A percentile compares a stretch with the other conserved stretches of the same genome.
phyloP scores from a whole-genome alignment of 2,113 vertebrate species.

The Oncorhynchus kisutch region DNA sequence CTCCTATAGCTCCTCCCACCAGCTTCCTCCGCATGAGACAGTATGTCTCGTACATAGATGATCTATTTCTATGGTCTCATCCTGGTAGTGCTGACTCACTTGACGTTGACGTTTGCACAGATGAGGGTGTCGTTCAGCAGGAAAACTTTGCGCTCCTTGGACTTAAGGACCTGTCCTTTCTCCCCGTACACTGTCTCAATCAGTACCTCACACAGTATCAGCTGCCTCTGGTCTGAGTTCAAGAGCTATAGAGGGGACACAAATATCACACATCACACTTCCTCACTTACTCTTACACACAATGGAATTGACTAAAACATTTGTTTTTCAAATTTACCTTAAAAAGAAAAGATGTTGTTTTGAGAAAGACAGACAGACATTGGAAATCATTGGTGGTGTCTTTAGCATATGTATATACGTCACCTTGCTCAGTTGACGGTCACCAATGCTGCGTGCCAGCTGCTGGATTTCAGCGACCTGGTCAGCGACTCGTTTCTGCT shows the following conservation, averaged over 20 bases:
- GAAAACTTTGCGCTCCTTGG: constrained; percentile 87
- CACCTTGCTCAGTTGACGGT: constrained; percentile 84
- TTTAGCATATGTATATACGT: background rate
- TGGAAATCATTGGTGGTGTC: background rate
- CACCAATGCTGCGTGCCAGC: constrained; percentile 79
- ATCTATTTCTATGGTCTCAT: too few relatives aligned
- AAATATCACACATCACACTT: background rate
- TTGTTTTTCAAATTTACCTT: background rate
- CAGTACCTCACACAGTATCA: constrained; percentile 86
- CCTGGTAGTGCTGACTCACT: constrained; percentile 66
- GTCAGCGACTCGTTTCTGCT: constrained; percentile 85
- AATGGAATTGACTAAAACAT: background rate
- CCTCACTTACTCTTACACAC: background rate
- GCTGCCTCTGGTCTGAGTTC: constrained; percentile 80
- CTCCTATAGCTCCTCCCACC: too few relatives aligned
- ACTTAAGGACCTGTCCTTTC: constrained; percentile 88
- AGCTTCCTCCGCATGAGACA: too few relatives aligned
- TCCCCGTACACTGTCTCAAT: constrained; percentile 87
- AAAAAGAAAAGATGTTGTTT: background rate
- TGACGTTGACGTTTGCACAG: constrained; percentile 88
- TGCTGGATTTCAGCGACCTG: constrained; percentile 84
- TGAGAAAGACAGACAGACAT: background rate
- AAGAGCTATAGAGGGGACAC: constrained; percentile 70
- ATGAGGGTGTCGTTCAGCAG: constrained; percentile 86
- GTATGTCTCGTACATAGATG: too few relatives aligned